Evolutionary conservation across 1,140 invertebrate species (phyloP).

Genomic region (Drosophila sechellia): DNA sequence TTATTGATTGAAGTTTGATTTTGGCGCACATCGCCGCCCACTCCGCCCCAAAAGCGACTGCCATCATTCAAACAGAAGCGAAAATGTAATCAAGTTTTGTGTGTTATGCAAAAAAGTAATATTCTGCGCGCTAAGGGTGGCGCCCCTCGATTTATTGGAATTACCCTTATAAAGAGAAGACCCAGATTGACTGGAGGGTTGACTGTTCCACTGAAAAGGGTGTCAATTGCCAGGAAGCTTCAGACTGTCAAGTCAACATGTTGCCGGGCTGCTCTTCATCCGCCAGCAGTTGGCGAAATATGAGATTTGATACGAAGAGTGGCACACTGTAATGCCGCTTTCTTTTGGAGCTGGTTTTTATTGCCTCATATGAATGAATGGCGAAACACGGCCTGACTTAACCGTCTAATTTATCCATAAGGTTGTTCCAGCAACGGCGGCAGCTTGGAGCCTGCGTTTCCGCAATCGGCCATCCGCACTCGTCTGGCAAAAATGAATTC

Average conservation of each 20-base stretch:
- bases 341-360: slow-evolving; percentile 33
- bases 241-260: slow-evolving; percentile 79
- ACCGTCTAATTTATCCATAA: slow-evolving; percentile 57
- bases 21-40: slow-evolving; percentile 11
- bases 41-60: slow-evolving; percentile 4
- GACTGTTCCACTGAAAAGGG: slow-evolving; percentile 68
- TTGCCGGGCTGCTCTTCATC: slow-evolving; percentile 56
- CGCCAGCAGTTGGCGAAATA: slow-evolving; percentile 67
- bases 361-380: slow-evolving; percentile 45
- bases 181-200: slow-evolving; percentile 41
- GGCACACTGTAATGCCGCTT: slow-evolving; percentile 30
- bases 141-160: slow-evolving; percentile 70
- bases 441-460: slow-evolving; percentile 1
- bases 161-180: slow-evolving; percentile 64
- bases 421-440: slow-evolving; percentile 25
- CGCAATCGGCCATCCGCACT: slow-evolving; percentile 54
- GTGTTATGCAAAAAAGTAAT: slow-evolving; percentile 62
- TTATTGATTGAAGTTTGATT: slow-evolving; percentile 64
- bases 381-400: slow-evolving; percentile 35
- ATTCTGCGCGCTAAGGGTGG: slow-evolving; percentile 7
- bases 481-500: slow-evolving; percentile 12
- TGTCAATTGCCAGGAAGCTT: slow-evolving; percentile 77
- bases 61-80: slow-evolving; percentile 30
- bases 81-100: slow-evolving; percentile 67
- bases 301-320: slow-evolving; percentile 62